phyloP scores from a whole-genome alignment of 2,797 vertebrate genomes.

The Rhinogobio ventralis region DNA sequence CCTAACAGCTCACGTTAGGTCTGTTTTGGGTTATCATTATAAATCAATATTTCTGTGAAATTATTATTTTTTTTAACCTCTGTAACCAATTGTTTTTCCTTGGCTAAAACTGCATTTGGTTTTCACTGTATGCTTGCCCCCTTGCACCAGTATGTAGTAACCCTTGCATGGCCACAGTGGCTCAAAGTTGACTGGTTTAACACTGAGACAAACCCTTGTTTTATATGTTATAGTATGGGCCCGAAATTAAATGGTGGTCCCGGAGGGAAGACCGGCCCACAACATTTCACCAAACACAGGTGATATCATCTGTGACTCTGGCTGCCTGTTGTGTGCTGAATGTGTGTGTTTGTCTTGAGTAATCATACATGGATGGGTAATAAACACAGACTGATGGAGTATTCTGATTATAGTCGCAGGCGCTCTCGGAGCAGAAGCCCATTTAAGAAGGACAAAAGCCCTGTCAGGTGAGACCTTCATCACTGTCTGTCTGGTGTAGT shows the following conservation, averaged over 20 bases:
- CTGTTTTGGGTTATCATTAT: not conserved
- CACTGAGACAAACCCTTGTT: slow-evolving; percentile 51
- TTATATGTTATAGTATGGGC: slow-evolving; percentile 79
- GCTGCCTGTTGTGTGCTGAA: slow-evolving; percentile 41
- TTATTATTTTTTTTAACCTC: not conserved
- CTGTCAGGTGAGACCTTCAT: slow-evolving; percentile 84
- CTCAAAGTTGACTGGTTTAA: slow-evolving; percentile 28
- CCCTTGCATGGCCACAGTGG: not conserved
- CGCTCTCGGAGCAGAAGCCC: slow-evolving; percentile 93
- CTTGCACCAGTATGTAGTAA: slow-evolving; percentile 29
- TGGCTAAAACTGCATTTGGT: not conserved
- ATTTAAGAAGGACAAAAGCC: slow-evolving; percentile 96
- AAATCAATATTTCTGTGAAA: not conserved
- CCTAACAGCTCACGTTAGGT: not conserved
- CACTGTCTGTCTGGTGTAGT: not conserved
- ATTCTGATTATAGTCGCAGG: slow-evolving; percentile 74
- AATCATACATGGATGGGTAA: not conserved
- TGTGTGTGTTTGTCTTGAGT: slow-evolving; percentile 29
- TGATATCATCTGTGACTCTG: slow-evolving; percentile 61
- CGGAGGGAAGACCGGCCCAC: slow-evolving; percentile 87
- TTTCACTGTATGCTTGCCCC: not conserved
- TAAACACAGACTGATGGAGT: not conserved
- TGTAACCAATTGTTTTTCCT: not conserved
- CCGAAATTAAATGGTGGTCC: slow-evolving; percentile 88
- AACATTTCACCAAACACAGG: slow-evolving; percentile 88